Base-by-base conservation (phyloP, 2,888 invertebrate genomes). In the Polylopha cassiicola region DNA sequence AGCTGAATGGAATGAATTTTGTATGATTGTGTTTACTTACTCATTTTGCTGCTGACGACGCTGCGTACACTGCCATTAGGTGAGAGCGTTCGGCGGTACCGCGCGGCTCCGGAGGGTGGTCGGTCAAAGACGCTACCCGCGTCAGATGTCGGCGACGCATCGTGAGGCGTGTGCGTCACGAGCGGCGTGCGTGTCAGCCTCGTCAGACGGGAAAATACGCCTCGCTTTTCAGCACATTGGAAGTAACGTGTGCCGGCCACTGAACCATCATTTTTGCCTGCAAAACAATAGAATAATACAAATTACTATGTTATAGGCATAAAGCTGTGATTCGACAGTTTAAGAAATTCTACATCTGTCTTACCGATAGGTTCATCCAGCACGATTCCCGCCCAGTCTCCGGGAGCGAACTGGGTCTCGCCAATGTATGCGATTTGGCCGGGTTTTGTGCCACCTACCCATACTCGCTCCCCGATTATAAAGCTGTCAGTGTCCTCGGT, bases 331-430 rank as follows among this genome's bases (percentile, higher is more conserved):
- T 36, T 38, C 21, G 30, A 34, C 13, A 37, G n/a, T n/a, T n/a
- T n/a, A n/a, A n/a, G n/a, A n/a, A n/a, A 34, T 29, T 14, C 20
- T 27, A 29, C n/a, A 9, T 28, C 16, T 24, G 39, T 51, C 85
- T 84, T 87, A 93, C 98, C 99, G 61, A 95, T 92, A 22, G 97
- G 91, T 55, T 97, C 95, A 75, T 98, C 98, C 53, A 99, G 90
- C 45, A 97, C 98, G 44, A 99, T 92, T 31, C 98, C 99, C 30
- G 97, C 98, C 98, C 98, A 99, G 51, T 98, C 96, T 44, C 99
- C 99, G 10, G 97, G 95, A 8, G 98, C 98, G 84, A 99, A 98
- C 73, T 97, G 95, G 33, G 98, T 97, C 66, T 95, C 95, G 16
- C 98, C 97, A 39, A 97, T 92, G 75, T 94, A 98, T 22, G 97